Percentiles rank a stretch among this genome's conserved stretches.
Conservation (phyloP, 2,113 vertebrate genomes). For the Mormoops blainvillei region DNA sequence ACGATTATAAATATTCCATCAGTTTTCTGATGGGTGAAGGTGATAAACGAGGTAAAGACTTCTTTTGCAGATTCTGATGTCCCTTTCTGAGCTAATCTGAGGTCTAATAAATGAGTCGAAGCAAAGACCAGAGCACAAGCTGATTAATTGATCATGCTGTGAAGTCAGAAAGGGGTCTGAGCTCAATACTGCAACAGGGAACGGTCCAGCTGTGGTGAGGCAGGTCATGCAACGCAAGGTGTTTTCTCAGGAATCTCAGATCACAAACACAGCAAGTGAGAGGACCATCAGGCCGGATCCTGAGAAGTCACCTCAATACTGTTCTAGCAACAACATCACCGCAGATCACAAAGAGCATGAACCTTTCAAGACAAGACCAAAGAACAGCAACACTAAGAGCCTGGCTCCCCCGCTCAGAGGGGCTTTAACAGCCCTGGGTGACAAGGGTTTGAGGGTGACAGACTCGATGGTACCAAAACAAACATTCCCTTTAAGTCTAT, state of each 20-base stretch:
- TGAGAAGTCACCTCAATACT: conserved; percentile 42
- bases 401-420: conserved; percentile 10
- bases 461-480: not conserved
- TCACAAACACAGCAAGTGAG: conserved; percentile 49
- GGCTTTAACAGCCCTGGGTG: not conserved
- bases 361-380: conserved; percentile 52
- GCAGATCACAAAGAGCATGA: conserved; percentile 26
- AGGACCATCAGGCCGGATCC: conserved; percentile 50
- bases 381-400: not conserved
- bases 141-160: conserved; percentile 47
- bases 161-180: conserved; percentile 13
- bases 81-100: conserved; percentile 55
- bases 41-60: conserved; percentile 48
- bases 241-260: conserved; percentile 69
- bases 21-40: conserved; percentile 6
- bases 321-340: conserved; percentile 49
- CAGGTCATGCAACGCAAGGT: not conserved
- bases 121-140: conserved; percentile 53
- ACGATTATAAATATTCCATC: conserved; percentile 29
- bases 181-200: not conserved
- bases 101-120: conserved; percentile 54
- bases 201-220: not conserved
- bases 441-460: not conserved
- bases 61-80: conserved; percentile 18
- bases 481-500: not conserved